phyloP scores from a whole-genome alignment of 2,113 vertebrate genomes.

The Ovis canadensis region DNA sequence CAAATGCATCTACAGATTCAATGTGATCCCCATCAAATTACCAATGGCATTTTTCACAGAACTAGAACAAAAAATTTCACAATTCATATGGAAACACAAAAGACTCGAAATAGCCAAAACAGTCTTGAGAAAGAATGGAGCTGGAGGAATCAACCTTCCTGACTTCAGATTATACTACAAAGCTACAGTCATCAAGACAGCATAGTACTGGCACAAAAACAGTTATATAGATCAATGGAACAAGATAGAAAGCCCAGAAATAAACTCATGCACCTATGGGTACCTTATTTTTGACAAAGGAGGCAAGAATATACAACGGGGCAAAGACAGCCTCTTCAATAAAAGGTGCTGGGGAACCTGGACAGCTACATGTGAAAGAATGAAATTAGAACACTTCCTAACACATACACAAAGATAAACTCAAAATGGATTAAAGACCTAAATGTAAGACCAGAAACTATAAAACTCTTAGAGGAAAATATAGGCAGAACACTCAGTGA shows the following conservation, averaged over 20 bases:
- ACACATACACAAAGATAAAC: background rate
- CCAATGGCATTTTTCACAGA: background rate
- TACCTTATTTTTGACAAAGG: background rate
- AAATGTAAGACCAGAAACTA: background rate
- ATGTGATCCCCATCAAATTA: rapidly evolving
- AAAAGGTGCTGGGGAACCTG: background rate
- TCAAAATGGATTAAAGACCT: background rate
- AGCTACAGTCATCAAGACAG: background rate
- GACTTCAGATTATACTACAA: background rate
- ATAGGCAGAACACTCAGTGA: background rate
- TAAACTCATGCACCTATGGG: background rate
- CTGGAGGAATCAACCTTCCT: background rate
- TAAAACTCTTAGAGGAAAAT: background rate
- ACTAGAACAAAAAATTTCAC: background rate
- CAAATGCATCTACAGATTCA: background rate
- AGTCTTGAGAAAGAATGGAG: background rate
- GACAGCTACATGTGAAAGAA: background rate
- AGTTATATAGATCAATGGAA: background rate
- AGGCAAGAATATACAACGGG: background rate
- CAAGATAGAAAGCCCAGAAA: background rate
- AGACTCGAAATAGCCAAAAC: background rate
- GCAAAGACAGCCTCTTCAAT: background rate
- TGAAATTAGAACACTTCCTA: background rate
- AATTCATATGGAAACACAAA: background rate
- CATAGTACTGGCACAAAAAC: background rate